Percentiles rank a stretch among this genome's conserved stretches.
Conservation (phyloP, 2,888 invertebrate genomes). For the Cybosia mesomella region DNA sequence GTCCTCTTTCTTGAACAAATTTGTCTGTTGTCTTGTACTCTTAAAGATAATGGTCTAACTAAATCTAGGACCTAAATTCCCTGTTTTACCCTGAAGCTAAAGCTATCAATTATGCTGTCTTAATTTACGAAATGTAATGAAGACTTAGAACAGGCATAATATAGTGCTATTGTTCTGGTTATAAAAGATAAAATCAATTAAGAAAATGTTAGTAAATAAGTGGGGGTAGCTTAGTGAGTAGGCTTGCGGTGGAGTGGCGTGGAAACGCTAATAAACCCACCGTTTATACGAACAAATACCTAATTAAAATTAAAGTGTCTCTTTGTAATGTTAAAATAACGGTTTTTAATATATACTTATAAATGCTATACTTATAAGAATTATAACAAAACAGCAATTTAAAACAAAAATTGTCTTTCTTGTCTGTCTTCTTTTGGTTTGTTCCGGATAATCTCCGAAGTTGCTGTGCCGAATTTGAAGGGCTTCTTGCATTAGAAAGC, state of each 20-base stretch:
- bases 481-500: too few relatives aligned
- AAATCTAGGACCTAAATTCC: neutral
- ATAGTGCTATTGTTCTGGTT: neutral
- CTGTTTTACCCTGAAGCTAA: neutral
- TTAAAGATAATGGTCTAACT: slow-evolving; percentile 1
- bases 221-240: neutral
- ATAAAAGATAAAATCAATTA: neutral
- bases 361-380: too few relatives aligned
- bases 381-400: too few relatives aligned
- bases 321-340: too few relatives aligned
- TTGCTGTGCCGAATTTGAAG: too few relatives aligned
- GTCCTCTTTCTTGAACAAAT: neutral
- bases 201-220: neutral
- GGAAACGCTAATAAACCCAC: neutral
- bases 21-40: neutral
- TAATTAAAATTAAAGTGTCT: too few relatives aligned
- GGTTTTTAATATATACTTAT: too few relatives aligned
- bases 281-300: too few relatives aligned
- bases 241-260: neutral
- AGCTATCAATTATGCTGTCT: slow-evolving; percentile 3
- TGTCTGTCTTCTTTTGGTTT: too few relatives aligned
- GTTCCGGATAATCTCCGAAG: too few relatives aligned
- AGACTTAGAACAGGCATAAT: neutral
- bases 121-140: neutral
- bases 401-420: too few relatives aligned